Evolutionary conservation across 2,113 vertebrate species (phyloP).

Genomic region (Entelurus aequoreus): DNA sequence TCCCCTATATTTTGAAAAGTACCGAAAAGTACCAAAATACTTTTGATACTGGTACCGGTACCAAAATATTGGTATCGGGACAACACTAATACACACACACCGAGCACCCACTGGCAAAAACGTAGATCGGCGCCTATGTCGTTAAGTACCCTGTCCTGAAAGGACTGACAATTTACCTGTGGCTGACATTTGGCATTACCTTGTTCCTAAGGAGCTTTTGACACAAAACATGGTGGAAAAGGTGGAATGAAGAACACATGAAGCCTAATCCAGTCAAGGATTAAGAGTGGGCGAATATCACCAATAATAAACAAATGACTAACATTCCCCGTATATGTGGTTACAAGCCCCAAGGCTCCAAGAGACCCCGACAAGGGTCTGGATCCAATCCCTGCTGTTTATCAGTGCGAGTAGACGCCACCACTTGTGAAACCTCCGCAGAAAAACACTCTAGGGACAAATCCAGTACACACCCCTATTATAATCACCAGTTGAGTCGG

Average conservation of each 20-base stretch:
- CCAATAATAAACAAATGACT: conserved; percentile 64
- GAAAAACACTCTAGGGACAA: conserved; percentile 47
- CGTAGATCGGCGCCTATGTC: no score
- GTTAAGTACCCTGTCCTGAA: no score
- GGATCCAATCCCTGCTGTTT: conserved; percentile 70
- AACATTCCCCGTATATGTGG: conserved; percentile 51
- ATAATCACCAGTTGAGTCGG: neutral
- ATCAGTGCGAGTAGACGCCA: conserved; percentile 50
- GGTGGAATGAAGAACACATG: conserved; percentile 45
- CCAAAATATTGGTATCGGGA: no score
- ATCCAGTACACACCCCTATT: neutral
- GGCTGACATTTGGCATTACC: no score
- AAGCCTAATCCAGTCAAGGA: conserved; percentile 49
- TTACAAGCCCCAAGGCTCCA: conserved; percentile 45
- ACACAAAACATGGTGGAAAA: conserved; percentile 32
- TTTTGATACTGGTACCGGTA: no score
- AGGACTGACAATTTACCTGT: no score
- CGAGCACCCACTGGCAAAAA: no score
- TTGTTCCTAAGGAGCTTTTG: no score
- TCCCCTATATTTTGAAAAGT: no score
- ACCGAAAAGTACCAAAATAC: no score
- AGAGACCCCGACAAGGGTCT: conserved; percentile 52
- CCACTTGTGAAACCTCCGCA: conserved; percentile 54
- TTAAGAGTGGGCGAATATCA: conserved; percentile 55
- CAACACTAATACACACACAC: no score